phyloP scores from a whole-genome alignment of 2,888 invertebrate species.

The Cancer borealis region DNA sequence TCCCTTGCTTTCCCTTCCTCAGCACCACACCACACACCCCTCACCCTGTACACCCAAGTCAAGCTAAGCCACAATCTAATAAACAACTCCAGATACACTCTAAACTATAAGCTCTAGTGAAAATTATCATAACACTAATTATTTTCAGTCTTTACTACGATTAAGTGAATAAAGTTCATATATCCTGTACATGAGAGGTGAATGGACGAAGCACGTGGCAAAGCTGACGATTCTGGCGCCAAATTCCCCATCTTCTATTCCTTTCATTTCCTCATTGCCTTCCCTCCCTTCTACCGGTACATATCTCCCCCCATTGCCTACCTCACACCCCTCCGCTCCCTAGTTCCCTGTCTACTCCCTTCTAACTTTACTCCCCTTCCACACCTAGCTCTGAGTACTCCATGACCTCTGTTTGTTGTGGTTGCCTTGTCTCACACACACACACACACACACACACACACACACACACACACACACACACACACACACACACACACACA shows the following conservation, averaged over 20 bases:
- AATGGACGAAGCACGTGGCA: no score
- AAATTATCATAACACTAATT: neutral
- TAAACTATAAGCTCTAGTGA: neutral
- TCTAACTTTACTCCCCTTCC: neutral
- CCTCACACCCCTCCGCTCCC: neutral
- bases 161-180: neutral
- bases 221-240: neutral
- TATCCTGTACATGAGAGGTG: neutral
- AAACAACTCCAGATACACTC: neutral
- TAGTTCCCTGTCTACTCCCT: neutral
- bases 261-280: neutral
- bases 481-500: neutral
- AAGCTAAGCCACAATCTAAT: neutral
- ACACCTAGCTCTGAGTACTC: neutral
- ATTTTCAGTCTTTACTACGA: neutral
- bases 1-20: neutral
- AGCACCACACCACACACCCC: neutral
- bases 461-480: slow-evolving; percentile 7
- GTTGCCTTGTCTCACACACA: neutral
- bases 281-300: neutral
- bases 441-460: neutral
- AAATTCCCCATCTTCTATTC: neutral
- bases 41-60: neutral
- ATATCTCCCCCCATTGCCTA: no score
- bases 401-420: neutral